Conservation (phyloP, 2,113 vertebrate species). For the Rhynchomys soricoides region DNA sequence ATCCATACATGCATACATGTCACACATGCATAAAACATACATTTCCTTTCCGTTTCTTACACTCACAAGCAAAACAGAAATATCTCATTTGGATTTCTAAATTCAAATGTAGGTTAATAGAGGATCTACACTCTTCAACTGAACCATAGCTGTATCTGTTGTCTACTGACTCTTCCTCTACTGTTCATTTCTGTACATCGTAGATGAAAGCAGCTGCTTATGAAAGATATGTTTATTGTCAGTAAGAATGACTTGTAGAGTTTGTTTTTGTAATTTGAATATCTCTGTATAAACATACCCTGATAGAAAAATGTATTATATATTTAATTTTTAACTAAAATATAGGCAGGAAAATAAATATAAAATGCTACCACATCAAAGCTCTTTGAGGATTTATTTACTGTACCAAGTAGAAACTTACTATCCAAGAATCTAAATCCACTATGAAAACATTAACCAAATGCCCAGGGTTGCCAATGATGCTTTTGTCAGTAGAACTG, state of each 20-base stretch:
- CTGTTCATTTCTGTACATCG: neutral
- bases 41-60: neutral
- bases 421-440: neutral
- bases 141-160: neutral
- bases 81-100: neutral
- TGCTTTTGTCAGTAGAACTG: neutral
- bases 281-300: neutral
- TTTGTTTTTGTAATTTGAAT: neutral
- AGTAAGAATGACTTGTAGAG: neutral
- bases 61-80: neutral
- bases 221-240: neutral
- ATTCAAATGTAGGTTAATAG: neutral
- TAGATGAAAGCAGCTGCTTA: neutral
- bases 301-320: neutral
- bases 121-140: neutral
- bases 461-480: neutral
- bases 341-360: conserved; percentile 9
- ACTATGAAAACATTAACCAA: conserved; percentile 15
- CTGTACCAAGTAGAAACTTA: neutral
- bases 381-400: conserved; percentile 41
- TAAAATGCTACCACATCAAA: neutral
- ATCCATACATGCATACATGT: neutral
- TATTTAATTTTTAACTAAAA: conserved; percentile 53
- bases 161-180: neutral
- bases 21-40: neutral